Base-by-base conservation (phyloP, 53 echinoderm and acorn worm species). In the Paelopatides confundens region DNA sequence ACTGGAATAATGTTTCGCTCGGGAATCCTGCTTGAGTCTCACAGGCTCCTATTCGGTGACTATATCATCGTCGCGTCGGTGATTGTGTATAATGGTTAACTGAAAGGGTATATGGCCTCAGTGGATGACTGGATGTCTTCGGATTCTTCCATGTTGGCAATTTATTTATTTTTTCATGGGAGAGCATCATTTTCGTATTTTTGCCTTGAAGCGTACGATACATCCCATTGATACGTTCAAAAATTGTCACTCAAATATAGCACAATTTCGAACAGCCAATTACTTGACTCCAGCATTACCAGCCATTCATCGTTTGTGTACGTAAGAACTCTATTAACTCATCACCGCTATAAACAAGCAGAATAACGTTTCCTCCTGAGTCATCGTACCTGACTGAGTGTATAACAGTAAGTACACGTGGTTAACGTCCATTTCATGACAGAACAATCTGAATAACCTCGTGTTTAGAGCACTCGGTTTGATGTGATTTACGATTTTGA, bases 241-340 rank as follows among this genome's bases (percentile, higher is more conserved):
- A 70, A n/a, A 34, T n/a, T 70, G 35, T 70, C 71, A 70, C 33
- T 70, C 35, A 33, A 14, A 3, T n/a, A n/a, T 70, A 70, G 63
- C 63, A 32, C 35, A 70, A 35, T 33, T 70, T 70, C 6, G 71
- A 33, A n/a, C n/a, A 33, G 71, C 35, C 71, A 70, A n/a, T 33
- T 31, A 35, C 15, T 70, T 10, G 32, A 31, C 15, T 31, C 32
- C 35, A 33, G 71, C 32, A 33, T 11, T 34, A 9, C 6, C 33
- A 6, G 34, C 32, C 32, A 35, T 35, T 70, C 34, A 6, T 14
- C 33, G 31, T 70, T 32, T 68, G 68, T 4, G 14, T 30, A 31
- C 15, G 33, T 4, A 68, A 32, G 33, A 68, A 68, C 33, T 68
- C 68, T 14, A 4, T 68, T 4, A 68, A 28, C 68, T 68, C 68